Evolutionary conservation across 1,140 invertebrate species (phyloP).

Genomic region (Eubasilissa regina): DNA sequence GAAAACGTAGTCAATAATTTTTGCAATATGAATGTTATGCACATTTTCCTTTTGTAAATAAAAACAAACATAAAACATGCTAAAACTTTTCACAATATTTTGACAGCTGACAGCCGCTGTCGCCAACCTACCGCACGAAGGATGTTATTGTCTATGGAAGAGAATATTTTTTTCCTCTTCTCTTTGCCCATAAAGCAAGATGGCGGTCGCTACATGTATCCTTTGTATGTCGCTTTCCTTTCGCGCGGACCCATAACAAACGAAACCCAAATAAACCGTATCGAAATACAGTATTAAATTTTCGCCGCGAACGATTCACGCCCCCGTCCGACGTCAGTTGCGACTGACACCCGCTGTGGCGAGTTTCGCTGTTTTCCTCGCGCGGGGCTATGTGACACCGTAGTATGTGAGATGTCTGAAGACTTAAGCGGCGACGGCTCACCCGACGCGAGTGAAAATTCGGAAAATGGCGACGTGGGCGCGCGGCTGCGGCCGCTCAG

Average conservation of each 20-base stretch:
- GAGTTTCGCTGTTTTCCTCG: not conserved
- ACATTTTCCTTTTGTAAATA: too few relatives aligned
- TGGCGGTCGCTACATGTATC: slow-evolving; percentile 37
- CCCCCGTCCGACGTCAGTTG: not conserved
- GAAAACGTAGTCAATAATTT: too few relatives aligned
- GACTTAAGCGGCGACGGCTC: slow-evolving; percentile 9
- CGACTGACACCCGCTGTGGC: not conserved
- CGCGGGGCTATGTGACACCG: slow-evolving; percentile 33
- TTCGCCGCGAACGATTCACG: not conserved
- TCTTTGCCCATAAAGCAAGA: slow-evolving; percentile 38
- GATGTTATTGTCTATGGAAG: not conserved
- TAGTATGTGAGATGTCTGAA: slow-evolving; percentile 36
- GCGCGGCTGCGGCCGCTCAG: not conserved
- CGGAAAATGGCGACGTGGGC: slow-evolving; percentile 1
- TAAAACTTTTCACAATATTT: slow-evolving; percentile 14
- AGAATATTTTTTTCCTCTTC: slow-evolving; percentile 16
- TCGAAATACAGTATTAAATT: too few relatives aligned
- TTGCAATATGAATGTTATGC: too few relatives aligned
- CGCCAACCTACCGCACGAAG: not conserved
- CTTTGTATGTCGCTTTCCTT: slow-evolving; percentile 32
- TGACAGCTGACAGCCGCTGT: slow-evolving; percentile 25
- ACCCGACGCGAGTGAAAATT: too few relatives aligned
- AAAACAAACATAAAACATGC: not conserved
- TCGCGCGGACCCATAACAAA: slow-evolving; percentile 10
- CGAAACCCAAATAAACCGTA: not conserved